Percentiles rank a stretch among this genome's conserved stretches.
Conservation (phyloP, 2,888 invertebrate genomes). For the Eupithecia exiguata region DNA sequence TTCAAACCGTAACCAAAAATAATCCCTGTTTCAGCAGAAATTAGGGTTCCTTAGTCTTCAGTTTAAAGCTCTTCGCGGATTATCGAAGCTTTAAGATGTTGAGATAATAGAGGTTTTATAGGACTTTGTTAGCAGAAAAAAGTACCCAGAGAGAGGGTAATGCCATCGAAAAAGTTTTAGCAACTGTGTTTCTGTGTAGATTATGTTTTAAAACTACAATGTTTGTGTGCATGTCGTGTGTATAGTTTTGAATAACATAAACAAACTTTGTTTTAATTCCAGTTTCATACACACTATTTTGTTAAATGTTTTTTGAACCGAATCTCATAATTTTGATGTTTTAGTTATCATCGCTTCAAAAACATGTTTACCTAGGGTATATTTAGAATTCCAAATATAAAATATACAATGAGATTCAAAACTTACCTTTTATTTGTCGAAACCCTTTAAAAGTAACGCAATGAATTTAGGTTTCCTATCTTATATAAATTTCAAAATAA, state of each 20-base stretch:
- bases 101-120: slow-evolving; percentile 41
- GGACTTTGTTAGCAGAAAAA: slow-evolving; percentile 34
- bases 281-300: neutral
- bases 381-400: neutral
- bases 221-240: neutral
- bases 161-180: neutral
- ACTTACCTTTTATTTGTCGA: neutral
- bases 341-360: neutral
- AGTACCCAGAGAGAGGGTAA: slow-evolving; percentile 4
- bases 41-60: slow-evolving; percentile 46
- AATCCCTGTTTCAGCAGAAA: slow-evolving; percentile 39
- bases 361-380: neutral
- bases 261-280: neutral
- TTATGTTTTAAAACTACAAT: neutral
- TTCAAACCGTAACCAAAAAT: slow-evolving; percentile 23
- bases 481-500: neutral
- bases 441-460: neutral
- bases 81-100: slow-evolving; percentile 41
- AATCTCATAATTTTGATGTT: neutral
- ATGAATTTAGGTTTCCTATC: neutral
- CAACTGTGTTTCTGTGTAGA: neutral
- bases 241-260: neutral
- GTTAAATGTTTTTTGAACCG: neutral
- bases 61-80: slow-evolving; percentile 45
- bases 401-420: neutral